These are phyloP conservation scores for Lanius collurio DNA, from an alignment of 2,113 vertebrate species.

Conservation along the genomic window DNA sequence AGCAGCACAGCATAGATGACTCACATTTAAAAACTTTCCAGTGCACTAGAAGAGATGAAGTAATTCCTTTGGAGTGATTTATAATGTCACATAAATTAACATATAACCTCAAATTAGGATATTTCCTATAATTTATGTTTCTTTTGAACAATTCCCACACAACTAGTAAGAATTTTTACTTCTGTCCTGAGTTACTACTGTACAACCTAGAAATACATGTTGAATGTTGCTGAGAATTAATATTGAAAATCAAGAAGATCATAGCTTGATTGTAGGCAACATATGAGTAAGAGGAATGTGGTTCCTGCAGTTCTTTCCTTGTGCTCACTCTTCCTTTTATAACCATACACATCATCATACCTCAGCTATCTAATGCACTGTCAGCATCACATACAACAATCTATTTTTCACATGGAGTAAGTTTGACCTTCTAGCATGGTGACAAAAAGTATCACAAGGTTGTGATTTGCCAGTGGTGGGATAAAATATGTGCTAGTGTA, in stretches of 20 bases:
- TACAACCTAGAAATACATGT: not conserved
- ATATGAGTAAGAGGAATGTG: not conserved
- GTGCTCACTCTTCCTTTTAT: not conserved
- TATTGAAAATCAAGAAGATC: not conserved
- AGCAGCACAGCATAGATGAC: not conserved
- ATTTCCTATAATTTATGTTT: not conserved
- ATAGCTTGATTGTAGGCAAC: not conserved
- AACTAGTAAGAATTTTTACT: not conserved
- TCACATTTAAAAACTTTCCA: not conserved
- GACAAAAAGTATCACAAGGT: not conserved
- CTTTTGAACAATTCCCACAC: not conserved
- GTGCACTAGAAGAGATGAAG: not conserved
- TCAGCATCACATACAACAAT: not conserved
- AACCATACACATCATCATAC: not conserved
- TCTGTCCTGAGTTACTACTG: not conserved
- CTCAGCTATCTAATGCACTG: not conserved
- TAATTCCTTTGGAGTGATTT: not conserved
- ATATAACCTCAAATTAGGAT: not conserved
- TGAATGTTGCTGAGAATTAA: not conserved
- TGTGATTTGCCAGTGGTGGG: not conserved
- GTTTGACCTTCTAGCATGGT: not conserved
- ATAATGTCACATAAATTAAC: not conserved
- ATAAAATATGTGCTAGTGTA: not conserved
- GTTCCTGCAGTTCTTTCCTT: not conserved
- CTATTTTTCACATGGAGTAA: not conserved